These are phyloP conservation scores for Triplophysa yarkandensis DNA, from an alignment of 2,797 vertebrate species.

Conservation along the genomic window DNA sequence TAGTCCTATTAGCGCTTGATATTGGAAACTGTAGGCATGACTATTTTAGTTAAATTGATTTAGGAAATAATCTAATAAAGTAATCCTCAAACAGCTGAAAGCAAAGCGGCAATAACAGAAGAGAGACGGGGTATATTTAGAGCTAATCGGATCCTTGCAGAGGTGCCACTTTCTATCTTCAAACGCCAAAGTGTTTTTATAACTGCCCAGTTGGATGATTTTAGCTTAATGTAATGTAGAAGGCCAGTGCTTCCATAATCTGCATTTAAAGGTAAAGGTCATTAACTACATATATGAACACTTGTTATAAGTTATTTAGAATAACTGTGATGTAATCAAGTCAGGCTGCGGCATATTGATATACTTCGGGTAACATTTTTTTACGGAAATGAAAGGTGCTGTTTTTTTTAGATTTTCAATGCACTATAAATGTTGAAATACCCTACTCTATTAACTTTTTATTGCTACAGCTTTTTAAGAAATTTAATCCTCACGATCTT, in stretches of 20 bases:
- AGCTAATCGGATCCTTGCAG: slow-evolving; percentile 13
- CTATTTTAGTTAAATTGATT: slow-evolving; percentile 50
- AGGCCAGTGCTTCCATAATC: slow-evolving; percentile 13
- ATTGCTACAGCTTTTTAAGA: no score
- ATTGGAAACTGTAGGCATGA: slow-evolving; percentile 35
- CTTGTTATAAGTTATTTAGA: no score
- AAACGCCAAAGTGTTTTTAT: slow-evolving; percentile 18
- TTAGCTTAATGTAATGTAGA: slow-evolving; percentile 29
- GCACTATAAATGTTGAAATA: no score
- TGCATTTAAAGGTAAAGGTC: slow-evolving; percentile 8
- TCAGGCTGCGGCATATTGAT: no score
- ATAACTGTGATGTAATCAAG: no score
- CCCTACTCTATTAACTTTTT: no score
- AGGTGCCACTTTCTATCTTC: not conserved
- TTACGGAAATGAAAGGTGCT: no score
- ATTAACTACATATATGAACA: slow-evolving; percentile 9
- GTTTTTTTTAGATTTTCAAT: no score
- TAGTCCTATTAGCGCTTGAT: not conserved
- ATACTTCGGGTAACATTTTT: no score
- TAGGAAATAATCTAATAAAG: slow-evolving; percentile 53
- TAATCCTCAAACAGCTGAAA: slow-evolving; percentile 25
- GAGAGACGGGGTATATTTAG: slow-evolving; percentile 34
- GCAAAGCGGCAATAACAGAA: not conserved
- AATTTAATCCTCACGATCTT: no score
- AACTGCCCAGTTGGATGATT: not conserved